Evolutionary conservation across 2,797 vertebrate genomes (phyloP).

Genomic region (Crenuchus spilurus): DNA sequence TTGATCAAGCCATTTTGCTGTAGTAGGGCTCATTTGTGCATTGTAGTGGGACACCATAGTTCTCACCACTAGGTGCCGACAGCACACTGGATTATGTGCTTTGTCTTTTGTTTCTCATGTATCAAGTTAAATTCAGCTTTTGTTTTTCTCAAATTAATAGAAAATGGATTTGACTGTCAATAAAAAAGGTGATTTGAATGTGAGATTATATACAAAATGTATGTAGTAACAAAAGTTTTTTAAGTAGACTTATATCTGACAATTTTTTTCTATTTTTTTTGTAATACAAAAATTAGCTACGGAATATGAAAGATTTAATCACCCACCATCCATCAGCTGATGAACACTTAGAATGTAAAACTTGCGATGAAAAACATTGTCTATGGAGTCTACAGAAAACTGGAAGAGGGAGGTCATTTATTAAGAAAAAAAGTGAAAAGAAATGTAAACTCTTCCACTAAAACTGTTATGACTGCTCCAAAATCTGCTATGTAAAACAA

Average conservation of each 20-base stretch:
- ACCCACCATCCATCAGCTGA: neutral
- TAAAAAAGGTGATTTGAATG: no score
- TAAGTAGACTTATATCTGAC: no score
- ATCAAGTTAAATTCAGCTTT: no score
- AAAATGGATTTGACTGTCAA: no score
- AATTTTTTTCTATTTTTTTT: no score
- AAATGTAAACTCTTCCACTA: no score
- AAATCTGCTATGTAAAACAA: neutral
- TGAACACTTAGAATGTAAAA: neutral
- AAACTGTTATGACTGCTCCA: no score
- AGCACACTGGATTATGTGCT: neutral
- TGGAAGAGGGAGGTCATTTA: no score
- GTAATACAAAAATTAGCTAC: neutral
- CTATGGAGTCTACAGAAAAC: neutral
- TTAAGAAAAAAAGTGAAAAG: no score
- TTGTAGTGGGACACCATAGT: neutral
- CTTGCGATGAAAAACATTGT: neutral
- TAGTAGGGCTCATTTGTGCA: neutral
- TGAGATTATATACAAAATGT: no score
- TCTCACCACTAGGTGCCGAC: neutral
- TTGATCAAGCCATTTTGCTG: neutral
- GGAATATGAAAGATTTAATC: neutral
- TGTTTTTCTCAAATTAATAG: no score
- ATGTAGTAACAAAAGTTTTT: no score
- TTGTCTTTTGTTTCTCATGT: neutral